Evolutionary conservation across 53 echinoderm and acorn worm species (phyloP).

Genomic region (Holothuria scabra): DNA sequence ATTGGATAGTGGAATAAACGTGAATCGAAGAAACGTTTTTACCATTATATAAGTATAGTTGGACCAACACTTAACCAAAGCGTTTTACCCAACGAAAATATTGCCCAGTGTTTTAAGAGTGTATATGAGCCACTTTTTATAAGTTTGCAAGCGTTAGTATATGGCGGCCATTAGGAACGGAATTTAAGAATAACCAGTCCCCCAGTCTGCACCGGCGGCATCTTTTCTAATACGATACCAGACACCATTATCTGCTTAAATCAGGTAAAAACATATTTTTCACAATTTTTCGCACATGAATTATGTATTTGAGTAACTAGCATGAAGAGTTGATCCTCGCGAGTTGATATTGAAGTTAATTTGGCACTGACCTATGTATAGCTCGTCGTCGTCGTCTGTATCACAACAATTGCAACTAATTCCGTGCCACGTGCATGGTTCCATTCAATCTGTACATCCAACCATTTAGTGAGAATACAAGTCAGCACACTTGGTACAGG

Average conservation of each 20-base stretch:
- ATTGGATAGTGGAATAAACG: too few relatives aligned
- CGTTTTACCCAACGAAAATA: too few relatives aligned
- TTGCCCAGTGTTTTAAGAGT: too few relatives aligned
- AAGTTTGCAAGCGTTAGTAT: too few relatives aligned
- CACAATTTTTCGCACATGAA: slow-evolving; percentile 7
- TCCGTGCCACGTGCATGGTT: neutral
- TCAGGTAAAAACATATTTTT: neutral
- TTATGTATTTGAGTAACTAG: neutral
- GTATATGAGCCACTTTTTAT: too few relatives aligned
- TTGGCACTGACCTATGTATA: neutral
- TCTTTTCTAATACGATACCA: neutral
- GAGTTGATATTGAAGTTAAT: neutral
- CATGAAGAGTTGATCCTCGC: neutral
- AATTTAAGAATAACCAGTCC: neutral
- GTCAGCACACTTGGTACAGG: neutral
- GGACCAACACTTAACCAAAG: too few relatives aligned
- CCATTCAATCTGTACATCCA: neutral
- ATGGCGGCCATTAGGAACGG: too few relatives aligned
- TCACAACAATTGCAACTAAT: neutral
- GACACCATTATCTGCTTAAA: neutral
- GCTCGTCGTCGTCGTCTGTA: neutral
- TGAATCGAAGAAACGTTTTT: too few relatives aligned
- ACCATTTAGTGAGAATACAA: neutral
- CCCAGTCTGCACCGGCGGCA: slow-evolving; percentile 1
- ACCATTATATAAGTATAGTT: too few relatives aligned